phyloP scores from a whole-genome alignment of 2,797 vertebrate genomes.

The Mormyrus hasselquistii region DNA sequence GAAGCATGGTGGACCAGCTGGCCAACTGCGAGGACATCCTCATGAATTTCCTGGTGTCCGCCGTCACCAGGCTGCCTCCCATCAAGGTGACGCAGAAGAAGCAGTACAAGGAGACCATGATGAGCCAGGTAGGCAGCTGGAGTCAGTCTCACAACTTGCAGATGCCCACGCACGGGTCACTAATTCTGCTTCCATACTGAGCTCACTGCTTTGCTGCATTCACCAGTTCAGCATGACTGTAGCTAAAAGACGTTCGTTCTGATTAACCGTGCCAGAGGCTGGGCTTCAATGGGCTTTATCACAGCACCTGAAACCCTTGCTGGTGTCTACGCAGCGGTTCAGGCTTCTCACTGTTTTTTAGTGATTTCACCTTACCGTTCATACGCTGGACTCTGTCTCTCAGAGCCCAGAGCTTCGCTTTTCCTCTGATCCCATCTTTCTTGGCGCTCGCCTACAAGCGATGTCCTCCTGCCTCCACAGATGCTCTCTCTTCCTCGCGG shows the following conservation, averaged over 20 bases:
- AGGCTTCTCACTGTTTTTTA: not conserved
- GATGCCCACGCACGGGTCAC: not conserved
- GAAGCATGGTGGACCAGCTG: conserved; percentile 93
- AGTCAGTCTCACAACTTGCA: not conserved
- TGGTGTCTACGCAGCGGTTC: not conserved
- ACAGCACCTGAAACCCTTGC: not conserved
- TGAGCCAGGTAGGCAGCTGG: conserved; percentile 83
- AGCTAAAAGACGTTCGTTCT: not conserved
- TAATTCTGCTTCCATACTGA: not conserved
- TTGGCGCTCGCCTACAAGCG: not conserved
- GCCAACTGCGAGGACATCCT: conserved; percentile 99
- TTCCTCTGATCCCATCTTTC: not conserved
- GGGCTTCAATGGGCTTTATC: not conserved
- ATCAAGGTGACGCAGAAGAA: conserved; percentile 99
- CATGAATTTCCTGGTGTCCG: conserved; percentile 97
- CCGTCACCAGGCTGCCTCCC: conserved; percentile 92
- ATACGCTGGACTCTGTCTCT: not conserved
- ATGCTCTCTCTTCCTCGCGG: not conserved
- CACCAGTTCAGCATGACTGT: not conserved
- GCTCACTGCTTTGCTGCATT: not conserved
- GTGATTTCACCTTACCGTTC: not conserved
- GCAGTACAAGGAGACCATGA: conserved; percentile 99
- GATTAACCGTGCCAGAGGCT: not conserved
- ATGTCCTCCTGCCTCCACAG: conserved; percentile 15
- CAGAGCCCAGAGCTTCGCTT: not conserved